Conservation (phyloP, 1,140 invertebrate genomes). For the Caenorhabditis inopinata region DNA sequence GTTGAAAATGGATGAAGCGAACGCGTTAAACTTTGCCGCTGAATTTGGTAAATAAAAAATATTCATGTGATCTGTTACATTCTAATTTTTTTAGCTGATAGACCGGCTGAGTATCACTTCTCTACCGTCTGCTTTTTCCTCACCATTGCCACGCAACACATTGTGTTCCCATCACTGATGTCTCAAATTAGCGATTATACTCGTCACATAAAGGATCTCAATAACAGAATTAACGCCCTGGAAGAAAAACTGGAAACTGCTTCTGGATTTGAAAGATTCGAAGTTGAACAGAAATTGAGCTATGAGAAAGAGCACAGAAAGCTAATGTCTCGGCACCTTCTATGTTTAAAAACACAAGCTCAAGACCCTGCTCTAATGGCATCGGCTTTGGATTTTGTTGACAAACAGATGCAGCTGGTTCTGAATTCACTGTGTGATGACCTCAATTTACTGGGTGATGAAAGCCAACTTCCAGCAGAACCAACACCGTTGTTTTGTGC, state of each 20-base stretch:
- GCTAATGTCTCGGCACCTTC: conserved; percentile 46
- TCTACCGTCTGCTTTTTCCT: conserved; percentile 94
- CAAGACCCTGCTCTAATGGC: not conserved
- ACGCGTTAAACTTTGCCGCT: conserved; percentile 77
- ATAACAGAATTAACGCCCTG: conserved; percentile 84
- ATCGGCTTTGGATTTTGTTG: not conserved
- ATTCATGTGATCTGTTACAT: not conserved
- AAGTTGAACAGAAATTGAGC: conserved; percentile 38
- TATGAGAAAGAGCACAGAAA: conserved; percentile 40
- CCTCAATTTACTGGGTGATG: conserved; percentile 18
- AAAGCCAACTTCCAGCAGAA: conserved; percentile 71
- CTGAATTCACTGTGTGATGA: not conserved
- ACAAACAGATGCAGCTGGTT: not conserved
- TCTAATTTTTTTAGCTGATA: conserved; percentile 69
- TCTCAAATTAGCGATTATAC: conserved; percentile 82
- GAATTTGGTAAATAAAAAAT: conserved; percentile 71
- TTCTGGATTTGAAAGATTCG: conserved; percentile 67
- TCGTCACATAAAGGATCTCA: conserved; percentile 82
- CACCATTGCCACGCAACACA: conserved; percentile 86
- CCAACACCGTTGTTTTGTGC: conserved; percentile 79
- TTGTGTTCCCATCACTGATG: conserved; percentile 82
- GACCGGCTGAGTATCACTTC: conserved; percentile 77
- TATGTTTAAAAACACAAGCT: not conserved
- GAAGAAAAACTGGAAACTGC: conserved; percentile 70
- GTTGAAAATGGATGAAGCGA: conserved; percentile 78